These are phyloP conservation scores for Plecotus auritus DNA, from an alignment of 2,113 vertebrate genomes.

Conservation along the genomic window DNA sequence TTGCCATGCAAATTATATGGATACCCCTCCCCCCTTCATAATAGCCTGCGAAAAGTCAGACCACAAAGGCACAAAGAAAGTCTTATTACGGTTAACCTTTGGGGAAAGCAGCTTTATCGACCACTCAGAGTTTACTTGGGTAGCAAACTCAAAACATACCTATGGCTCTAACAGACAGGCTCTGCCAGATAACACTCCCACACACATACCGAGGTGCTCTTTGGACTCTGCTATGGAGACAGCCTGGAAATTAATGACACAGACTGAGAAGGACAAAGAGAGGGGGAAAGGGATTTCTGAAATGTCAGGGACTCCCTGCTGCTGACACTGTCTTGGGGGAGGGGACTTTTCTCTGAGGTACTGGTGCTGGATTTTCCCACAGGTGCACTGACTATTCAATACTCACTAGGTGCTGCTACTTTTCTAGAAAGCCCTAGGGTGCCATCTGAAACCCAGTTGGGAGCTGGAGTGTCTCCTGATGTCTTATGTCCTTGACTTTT, in stretches of 20 bases:
- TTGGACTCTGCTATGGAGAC: constrained; percentile 54
- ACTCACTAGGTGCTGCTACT: neutral
- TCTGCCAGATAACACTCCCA: neutral
- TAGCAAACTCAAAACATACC: constrained; percentile 14
- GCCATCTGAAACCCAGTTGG: neutral
- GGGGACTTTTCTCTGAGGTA: neutral
- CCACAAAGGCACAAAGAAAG: constrained; percentile 63
- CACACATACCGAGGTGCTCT: constrained; percentile 3
- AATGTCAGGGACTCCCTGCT: constrained; percentile 15
- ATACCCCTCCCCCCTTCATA: constrained; percentile 36
- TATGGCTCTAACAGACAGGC: neutral
- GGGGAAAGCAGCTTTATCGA: constrained; percentile 35
- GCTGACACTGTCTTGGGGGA: neutral
- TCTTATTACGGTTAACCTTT: constrained; percentile 70
- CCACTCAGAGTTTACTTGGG: constrained; percentile 36
- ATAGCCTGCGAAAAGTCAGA: constrained; percentile 68
- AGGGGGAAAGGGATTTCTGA: neutral
- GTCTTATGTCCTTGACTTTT: neutral
- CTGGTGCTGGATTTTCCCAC: constrained; percentile 36
- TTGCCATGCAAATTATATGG: constrained; percentile 71
- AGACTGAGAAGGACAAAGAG: constrained; percentile 18
- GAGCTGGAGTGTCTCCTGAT: too few species aligned
- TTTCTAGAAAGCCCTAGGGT: neutral
- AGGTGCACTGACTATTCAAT: neutral
- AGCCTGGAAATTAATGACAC: constrained; percentile 29